phyloP scores from a whole-genome alignment of 1,140 invertebrate genomes.

The Conus ventricosus region DNA sequence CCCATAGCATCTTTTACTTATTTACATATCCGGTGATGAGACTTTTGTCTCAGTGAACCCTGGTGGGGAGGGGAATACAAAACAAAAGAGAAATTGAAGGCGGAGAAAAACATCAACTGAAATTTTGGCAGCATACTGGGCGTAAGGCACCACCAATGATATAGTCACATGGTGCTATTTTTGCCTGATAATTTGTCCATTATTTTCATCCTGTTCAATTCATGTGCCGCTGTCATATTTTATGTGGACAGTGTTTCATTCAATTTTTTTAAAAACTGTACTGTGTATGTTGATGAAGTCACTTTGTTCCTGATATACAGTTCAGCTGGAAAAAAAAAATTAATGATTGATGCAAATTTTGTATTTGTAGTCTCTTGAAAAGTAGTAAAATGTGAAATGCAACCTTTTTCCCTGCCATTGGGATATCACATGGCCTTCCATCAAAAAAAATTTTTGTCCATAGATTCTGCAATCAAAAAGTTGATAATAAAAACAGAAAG shows the following conservation, averaged over 20 bases:
- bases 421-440: background rate
- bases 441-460: background rate
- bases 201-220: background rate
- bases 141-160: background rate
- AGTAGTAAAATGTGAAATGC: background rate
- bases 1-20: slow-evolving; percentile 1
- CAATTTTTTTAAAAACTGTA: background rate
- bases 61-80: background rate
- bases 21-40: slow-evolving; percentile 33
- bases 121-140: slow-evolving; percentile 2
- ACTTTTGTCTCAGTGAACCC: slow-evolving; percentile 27
- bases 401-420: background rate
- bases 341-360: background rate
- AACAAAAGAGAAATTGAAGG: background rate
- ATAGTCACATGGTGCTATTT: background rate
- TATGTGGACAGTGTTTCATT: background rate
- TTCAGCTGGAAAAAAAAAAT: background rate
- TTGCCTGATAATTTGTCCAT: slow-evolving; percentile 12
- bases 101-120: slow-evolving; percentile 6
- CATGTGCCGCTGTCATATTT: background rate
- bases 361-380: background rate
- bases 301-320: background rate
- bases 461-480: background rate
- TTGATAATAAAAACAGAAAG: background rate
- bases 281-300: background rate